A percentile compares a stretch with the other conserved stretches of the same genome.
Conservation (phyloP, 2,797 vertebrate species). For the Carcharodon carcharias region DNA sequence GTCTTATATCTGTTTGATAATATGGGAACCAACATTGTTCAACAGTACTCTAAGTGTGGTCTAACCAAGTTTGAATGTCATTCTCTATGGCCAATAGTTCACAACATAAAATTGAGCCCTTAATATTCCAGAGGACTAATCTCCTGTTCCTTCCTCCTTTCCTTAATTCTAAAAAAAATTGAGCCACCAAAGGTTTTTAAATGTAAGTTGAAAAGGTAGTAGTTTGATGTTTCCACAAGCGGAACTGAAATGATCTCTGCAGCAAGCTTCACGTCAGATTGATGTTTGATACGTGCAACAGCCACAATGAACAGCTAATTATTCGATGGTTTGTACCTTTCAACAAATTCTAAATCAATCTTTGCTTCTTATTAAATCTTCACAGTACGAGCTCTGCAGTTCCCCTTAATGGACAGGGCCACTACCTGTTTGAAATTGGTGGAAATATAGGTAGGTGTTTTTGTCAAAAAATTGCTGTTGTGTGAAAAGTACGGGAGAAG, state of each 20-base stretch:
- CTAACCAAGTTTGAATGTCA: not conserved
- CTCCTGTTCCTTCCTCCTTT: not conserved
- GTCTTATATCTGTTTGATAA: too few species aligned
- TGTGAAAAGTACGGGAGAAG: not conserved
- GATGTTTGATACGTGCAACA: not conserved
- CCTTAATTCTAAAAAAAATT: not conserved
- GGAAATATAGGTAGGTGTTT: slow-evolving; percentile 84
- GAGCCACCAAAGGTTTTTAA: not conserved
- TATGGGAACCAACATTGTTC: too few species aligned
- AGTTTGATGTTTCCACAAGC: not conserved
- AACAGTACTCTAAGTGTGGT: too few species aligned
- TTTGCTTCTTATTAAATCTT: slow-evolving; percentile 40
- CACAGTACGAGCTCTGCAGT: slow-evolving; percentile 53
- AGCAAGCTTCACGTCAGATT: not conserved
- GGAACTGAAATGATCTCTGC: not conserved
- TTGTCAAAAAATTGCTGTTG: not conserved
- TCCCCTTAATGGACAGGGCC: slow-evolving; percentile 57
- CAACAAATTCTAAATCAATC: slow-evolving; percentile 1
- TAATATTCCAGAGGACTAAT: not conserved
- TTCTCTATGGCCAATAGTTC: not conserved
- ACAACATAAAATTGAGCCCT: not conserved
- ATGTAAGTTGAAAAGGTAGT: not conserved
- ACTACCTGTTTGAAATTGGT: slow-evolving; percentile 83
- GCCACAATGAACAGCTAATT: too few species aligned
- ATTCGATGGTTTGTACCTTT: not conserved